Evolutionary conservation across 2,797 vertebrate species (phyloP).

Genomic region (Lerista edwardsae): DNA sequence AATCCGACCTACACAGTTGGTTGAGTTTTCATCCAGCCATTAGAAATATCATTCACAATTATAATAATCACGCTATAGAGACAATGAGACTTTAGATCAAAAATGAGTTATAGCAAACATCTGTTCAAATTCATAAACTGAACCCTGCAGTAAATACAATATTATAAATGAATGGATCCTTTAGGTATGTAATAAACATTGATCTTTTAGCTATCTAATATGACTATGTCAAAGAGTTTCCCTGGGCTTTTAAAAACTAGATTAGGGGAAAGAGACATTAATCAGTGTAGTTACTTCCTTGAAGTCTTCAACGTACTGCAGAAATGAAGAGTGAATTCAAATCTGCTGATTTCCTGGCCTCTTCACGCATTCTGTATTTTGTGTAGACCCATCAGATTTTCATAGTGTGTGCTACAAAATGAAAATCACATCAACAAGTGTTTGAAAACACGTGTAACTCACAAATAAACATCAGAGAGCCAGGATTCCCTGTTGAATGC

Average conservation of each 20-base stretch:
- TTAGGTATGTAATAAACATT: background rate
- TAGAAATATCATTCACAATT: conserved; percentile 43
- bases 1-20: background rate
- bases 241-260: background rate
- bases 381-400: background rate
- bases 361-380: background rate
- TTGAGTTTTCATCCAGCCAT: conserved; percentile 16
- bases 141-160: conserved; percentile 10
- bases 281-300: background rate
- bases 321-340: background rate
- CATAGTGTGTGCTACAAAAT: background rate
- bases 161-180: conserved; percentile 8
- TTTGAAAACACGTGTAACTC: background rate
- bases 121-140: conserved; percentile 41
- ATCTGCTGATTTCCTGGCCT: background rate
- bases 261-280: background rate
- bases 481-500: no score
- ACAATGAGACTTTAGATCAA: conserved; percentile 48
- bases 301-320: background rate
- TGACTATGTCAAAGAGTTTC: background rate
- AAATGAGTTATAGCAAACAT: conserved; percentile 47
- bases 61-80: conserved; percentile 45
- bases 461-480: background rate
- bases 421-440: background rate
- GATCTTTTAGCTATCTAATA: background rate